Evolutionary conservation across 2,797 vertebrate genomes (phyloP).

Genomic region (Cossypha dichroa): DNA sequence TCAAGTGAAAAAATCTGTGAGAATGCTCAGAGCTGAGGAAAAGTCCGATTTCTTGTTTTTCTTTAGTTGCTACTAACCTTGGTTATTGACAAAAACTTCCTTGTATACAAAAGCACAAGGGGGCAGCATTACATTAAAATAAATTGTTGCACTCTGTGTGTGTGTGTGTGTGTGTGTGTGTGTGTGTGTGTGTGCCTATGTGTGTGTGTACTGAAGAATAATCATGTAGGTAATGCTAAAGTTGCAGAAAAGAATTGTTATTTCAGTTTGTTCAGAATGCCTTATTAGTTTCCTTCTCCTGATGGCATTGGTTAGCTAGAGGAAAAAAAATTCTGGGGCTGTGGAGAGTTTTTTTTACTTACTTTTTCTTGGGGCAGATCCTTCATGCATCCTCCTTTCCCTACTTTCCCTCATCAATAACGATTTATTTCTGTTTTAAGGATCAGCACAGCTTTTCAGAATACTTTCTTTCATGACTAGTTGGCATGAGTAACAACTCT

Average conservation of each 20-base stretch:
- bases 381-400: neutral
- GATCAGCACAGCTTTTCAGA: neutral
- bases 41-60: neutral
- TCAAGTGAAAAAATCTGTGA: neutral
- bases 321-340: neutral
- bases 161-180: neutral
- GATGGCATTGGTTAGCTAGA: neutral
- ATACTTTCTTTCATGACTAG: neutral
- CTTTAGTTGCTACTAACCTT: constrained; percentile 1
- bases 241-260: neutral
- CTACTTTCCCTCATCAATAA: neutral
- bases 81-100: constrained; percentile 64
- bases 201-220: neutral
- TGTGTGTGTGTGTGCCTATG: neutral
- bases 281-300: neutral
- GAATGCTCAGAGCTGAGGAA: neutral
- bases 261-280: neutral
- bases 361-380: neutral
- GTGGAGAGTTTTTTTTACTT: neutral
- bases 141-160: constrained; percentile 34
- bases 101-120: constrained; percentile 73
- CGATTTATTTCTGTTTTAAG: neutral
- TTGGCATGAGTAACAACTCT: neutral
- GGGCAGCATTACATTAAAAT: constrained; percentile 77
- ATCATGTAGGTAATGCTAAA: neutral